Evolutionary conservation across 2,888 invertebrate species (phyloP).

Genomic region (Caenorhabditis drosophilae): DNA sequence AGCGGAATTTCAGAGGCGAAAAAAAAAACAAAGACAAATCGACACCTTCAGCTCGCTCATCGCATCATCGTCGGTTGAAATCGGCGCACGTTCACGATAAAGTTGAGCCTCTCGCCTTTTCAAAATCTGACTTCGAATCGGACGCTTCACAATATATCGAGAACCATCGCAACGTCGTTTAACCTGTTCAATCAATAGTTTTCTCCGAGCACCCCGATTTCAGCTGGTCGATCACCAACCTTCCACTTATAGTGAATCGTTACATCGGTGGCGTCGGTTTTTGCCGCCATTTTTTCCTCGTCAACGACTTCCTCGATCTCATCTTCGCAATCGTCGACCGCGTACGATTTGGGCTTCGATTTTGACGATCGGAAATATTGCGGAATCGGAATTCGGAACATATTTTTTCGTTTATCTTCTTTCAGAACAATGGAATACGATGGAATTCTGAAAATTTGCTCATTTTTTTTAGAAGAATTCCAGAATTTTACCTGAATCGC

Average conservation of each 20-base stretch:
- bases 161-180: constrained; percentile 81
- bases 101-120: constrained; percentile 78
- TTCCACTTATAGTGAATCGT: constrained; percentile 50
- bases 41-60: constrained; percentile 78
- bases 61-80: constrained; percentile 81
- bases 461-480: no score
- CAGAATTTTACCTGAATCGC: constrained; percentile 15
- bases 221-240: no score
- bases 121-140: constrained; percentile 73
- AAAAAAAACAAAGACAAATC: no score
- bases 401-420: constrained; percentile 24
- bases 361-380: constrained; percentile 30
- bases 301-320: constrained; percentile 37
- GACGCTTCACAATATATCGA: constrained; percentile 79
- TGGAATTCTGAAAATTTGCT: constrained; percentile 29
- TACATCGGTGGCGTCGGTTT: constrained; percentile 15
- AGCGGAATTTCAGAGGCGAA: no score
- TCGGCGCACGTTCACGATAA: constrained; percentile 77
- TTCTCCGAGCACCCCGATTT: no score
- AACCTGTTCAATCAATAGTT: constrained; percentile 41
- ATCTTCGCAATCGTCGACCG: constrained; percentile 18
- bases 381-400: constrained; percentile 31
- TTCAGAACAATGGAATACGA: constrained; percentile 38
- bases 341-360: constrained; percentile 12
- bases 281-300: constrained; percentile 32